Percentiles rank a stretch among this genome's conserved stretches.
phyloP scores from a whole-genome alignment of 2,888 invertebrate species.

The Adelphocoris suturalis region DNA sequence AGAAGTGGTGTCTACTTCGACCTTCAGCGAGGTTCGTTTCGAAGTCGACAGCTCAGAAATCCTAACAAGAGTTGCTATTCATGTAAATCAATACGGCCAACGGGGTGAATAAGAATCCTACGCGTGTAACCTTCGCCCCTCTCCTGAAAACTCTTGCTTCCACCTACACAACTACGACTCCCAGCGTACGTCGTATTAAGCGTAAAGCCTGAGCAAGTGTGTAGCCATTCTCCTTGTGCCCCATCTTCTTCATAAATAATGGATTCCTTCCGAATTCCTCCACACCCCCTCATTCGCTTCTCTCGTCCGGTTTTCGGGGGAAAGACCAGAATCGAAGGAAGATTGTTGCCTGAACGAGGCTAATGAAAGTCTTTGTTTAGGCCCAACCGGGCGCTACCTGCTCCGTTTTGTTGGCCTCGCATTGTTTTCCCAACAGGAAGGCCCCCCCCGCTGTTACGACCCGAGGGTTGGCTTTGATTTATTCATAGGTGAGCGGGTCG shows the following conservation, averaged over 20 bases:
- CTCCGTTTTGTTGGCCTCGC: slow-evolving; percentile 18
- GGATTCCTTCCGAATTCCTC: neutral
- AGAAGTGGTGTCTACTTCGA: too few relatives aligned
- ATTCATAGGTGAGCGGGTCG: neutral
- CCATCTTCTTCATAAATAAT: slow-evolving; percentile 19
- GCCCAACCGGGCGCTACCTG: slow-evolving; percentile 19
- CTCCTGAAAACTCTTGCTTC: slow-evolving; percentile 13
- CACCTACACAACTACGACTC: neutral
- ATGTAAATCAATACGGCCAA: slow-evolving; percentile 1
- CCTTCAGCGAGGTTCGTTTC: too few relatives aligned
- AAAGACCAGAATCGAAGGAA: neutral
- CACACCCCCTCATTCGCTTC: neutral
- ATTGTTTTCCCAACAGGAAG: neutral
- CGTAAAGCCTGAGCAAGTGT: neutral
- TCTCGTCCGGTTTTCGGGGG: neutral
- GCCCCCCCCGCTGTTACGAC: neutral
- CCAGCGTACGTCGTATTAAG: neutral
- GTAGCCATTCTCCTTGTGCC: neutral
- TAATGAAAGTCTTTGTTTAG: slow-evolving; percentile 21
- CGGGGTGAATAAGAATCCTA: neutral
- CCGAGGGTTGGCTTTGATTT: neutral
- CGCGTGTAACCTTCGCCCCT: neutral
- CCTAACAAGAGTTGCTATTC: slow-evolving; percentile 8
- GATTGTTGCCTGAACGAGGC: slow-evolving; percentile 20
- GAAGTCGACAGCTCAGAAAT: neutral